These are phyloP conservation scores for Seriola dumerili DNA, from an alignment of 2,113 vertebrate genomes.

Conservation along the genomic window DNA sequence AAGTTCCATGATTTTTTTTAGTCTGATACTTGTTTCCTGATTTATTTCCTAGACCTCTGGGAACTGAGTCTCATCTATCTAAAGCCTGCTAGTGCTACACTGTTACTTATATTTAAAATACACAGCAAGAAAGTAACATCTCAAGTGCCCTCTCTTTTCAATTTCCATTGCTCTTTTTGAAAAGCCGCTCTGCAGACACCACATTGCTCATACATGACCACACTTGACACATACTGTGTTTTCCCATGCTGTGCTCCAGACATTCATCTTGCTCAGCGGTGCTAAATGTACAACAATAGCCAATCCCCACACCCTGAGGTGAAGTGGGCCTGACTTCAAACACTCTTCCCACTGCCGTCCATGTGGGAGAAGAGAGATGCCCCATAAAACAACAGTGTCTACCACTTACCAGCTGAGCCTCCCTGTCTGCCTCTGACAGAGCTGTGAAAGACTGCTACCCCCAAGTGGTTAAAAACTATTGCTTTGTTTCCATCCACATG, in stretches of 20 bases:
- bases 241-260: slow-evolving; percentile 74
- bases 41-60: background rate
- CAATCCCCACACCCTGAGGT: slow-evolving; percentile 79
- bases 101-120: slow-evolving; percentile 8
- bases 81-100: background rate
- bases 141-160: background rate
- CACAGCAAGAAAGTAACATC: slow-evolving; percentile 1
- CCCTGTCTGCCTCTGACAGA: slow-evolving; percentile 64
- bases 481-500: slow-evolving; percentile 60
- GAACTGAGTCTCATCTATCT: background rate
- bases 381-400: slow-evolving; percentile 75
- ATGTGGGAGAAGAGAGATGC: slow-evolving; percentile 73
- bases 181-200: slow-evolving; percentile 45
- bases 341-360: slow-evolving; percentile 64
- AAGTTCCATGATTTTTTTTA: slow-evolving; percentile 20
- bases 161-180: slow-evolving; percentile 34
- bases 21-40: slow-evolving; percentile 16
- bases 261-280: slow-evolving; percentile 66
- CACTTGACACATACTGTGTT: slow-evolving; percentile 65
- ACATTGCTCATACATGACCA: slow-evolving; percentile 69
- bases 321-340: slow-evolving; percentile 79
- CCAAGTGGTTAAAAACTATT: slow-evolving; percentile 66
- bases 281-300: slow-evolving; percentile 77
- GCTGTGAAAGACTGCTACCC: slow-evolving; percentile 73
- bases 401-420: slow-evolving; percentile 69